Evolutionary conservation across 2,113 vertebrate genomes (phyloP), one percentile per base, ranked within the genome.

Genomic region (Paramisgurnus dabryanus): DNA sequence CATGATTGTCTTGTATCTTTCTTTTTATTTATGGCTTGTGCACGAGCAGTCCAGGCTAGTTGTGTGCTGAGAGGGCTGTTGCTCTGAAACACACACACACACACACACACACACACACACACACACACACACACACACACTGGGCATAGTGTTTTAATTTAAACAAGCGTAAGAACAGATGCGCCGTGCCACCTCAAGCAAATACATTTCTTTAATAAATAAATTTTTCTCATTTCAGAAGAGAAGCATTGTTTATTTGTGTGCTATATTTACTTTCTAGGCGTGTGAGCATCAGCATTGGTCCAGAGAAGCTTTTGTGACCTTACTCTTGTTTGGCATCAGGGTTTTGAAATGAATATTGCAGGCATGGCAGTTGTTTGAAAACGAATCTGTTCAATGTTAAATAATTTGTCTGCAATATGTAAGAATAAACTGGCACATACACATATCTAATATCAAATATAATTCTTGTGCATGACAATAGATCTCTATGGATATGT

Each of bases 251-350:
- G 27, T 34, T 55, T 74, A 47, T 69, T 69, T 58, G 50, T 75
- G 63, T 57, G 66, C 63, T 69, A 45, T 22, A 74, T 67, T 55
- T 80, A 66, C 34, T 34, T 69, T 75, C 18, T 69, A 61, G 82
- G 82, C 81, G 76, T 66, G 53, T 60, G 80, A 47, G 81, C 82
- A 72, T 41, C 13, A 67, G 70, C 79, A 78, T 78, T 72, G 40
- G 60, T 80, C 71, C 65, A 55, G 50, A 61, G 72, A 79, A 67
- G 66, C 11, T 69, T 81, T 77, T 65, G 11, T 68, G 41, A 17
- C 5, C 55, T 69, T 13, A 47, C 39, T 7, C n/a, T 43, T 22
- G 39, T 34, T 63, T 75, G 61, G n/a, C 27, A 15, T 75, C 41
- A 49, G 4, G 7, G 17, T 71, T 17, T 50, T 49, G 6, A 18